phyloP scores from a whole-genome alignment of 2,888 invertebrate species.

The Melanargia galathea region DNA sequence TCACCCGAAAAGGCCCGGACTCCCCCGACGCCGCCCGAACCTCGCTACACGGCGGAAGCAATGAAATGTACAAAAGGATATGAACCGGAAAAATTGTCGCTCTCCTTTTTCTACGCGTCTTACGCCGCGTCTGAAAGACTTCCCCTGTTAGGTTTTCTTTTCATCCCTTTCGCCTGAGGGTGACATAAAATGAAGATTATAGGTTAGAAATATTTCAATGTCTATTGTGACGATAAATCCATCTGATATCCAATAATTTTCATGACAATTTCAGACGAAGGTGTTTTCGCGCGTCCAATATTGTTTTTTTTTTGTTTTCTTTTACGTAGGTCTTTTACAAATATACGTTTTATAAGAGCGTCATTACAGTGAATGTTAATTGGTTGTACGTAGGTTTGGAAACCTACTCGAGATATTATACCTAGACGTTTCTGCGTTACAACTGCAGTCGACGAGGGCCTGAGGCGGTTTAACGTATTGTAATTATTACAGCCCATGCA shows the following conservation, averaged over 20 bases:
- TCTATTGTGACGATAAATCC: background rate
- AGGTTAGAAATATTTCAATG: background rate
- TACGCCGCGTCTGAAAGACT: slow-evolving; percentile 65
- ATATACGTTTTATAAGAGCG: slow-evolving; percentile 51
- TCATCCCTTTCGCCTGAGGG: slow-evolving; percentile 50
- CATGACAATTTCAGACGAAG: background rate
- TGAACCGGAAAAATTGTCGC: slow-evolving; percentile 81
- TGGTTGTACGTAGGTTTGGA: slow-evolving; percentile 56
- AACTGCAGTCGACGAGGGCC: slow-evolving; percentile 62
- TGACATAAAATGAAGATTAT: slow-evolving; percentile 30
- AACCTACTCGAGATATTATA: slow-evolving; percentile 53
- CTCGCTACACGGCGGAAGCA: slow-evolving; percentile 76
- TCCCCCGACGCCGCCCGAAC: slow-evolving; percentile 56
- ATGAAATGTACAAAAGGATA: slow-evolving; percentile 81
- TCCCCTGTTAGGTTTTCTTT: slow-evolving; percentile 65
- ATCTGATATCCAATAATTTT: background rate
- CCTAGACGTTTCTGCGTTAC: slow-evolving; percentile 52
- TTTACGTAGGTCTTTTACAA: background rate
- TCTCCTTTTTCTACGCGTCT: slow-evolving; percentile 74
- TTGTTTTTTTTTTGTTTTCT: background rate
- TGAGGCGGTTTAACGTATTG: slow-evolving; percentile 71
- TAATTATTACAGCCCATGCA: slow-evolving; percentile 51
- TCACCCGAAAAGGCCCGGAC: slow-evolving; percentile 57
- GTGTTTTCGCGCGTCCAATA: background rate
- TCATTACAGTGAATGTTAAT: slow-evolving; percentile 68